Conservation (phyloP, 2,113 vertebrate genomes). For the rat (Rattus norvegicus) region DNA sequence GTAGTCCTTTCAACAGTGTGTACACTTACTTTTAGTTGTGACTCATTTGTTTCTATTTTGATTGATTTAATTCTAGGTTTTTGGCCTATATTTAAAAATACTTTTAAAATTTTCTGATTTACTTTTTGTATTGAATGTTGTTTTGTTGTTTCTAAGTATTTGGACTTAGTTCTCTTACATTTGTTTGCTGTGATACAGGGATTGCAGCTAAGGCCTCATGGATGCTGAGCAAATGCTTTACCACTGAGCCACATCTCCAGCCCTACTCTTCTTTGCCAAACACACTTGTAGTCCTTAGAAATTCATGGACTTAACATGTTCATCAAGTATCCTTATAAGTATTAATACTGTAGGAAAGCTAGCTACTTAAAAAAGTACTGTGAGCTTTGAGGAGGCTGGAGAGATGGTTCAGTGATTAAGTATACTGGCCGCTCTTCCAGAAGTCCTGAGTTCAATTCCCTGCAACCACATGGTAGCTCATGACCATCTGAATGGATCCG, state of each 20-base stretch:
- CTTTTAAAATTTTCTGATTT: neutral
- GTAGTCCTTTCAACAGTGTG: conserved; percentile 22
- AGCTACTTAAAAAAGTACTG: conserved; percentile 42
- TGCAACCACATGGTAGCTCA: too few relatives aligned
- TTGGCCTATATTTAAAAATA: conserved; percentile 9
- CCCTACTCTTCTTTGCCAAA: neutral
- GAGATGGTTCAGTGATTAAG: too few relatives aligned
- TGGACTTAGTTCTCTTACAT: neutral
- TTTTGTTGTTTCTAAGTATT: conserved; percentile 55
- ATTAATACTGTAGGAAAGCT: conserved; percentile 20
- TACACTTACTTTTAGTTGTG: conserved; percentile 32
- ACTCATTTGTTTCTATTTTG: conserved; percentile 48
- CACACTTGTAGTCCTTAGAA: conserved; percentile 5
- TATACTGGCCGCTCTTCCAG: too few relatives aligned
- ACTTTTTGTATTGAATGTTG: conserved; percentile 32
- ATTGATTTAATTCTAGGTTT: conserved; percentile 50
- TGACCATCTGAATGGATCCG: too few relatives aligned
- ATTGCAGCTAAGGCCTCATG: neutral
- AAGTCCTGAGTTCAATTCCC: too few relatives aligned
- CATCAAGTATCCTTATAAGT: conserved; percentile 45
- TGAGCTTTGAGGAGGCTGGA: neutral
- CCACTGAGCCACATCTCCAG: neutral
- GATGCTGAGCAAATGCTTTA: neutral
- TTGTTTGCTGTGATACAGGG: neutral
- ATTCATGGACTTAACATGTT: neutral